These are phyloP conservation scores for Reticulitermes speratus DNA, from an alignment of 1,140 invertebrate genomes.

Conservation along the genomic window DNA sequence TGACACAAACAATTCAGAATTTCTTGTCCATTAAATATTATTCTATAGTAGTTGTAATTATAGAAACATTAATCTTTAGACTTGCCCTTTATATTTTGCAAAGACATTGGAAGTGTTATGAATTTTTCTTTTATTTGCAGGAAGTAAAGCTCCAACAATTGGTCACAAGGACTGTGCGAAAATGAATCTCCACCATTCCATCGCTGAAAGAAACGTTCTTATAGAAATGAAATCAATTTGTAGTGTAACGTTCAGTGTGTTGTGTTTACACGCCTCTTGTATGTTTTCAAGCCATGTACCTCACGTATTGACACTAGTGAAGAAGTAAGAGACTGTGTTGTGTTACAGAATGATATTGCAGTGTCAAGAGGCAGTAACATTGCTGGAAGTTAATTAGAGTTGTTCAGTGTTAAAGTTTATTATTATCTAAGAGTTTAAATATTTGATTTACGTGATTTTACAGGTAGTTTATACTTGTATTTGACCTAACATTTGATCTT, in stretches of 20 bases:
- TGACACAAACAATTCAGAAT: too few species aligned
- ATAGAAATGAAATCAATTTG: too few species aligned
- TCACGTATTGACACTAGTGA: not conserved
- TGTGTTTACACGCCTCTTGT: too few species aligned
- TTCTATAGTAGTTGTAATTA: too few species aligned
- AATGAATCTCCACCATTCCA: constrained; percentile 10
- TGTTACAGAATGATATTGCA: not conserved
- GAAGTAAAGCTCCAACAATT: not conserved
- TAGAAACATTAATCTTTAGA: too few species aligned
- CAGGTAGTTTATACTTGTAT: not conserved
- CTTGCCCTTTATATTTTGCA: too few species aligned
- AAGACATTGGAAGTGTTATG: too few species aligned
- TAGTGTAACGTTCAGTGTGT: too few species aligned
- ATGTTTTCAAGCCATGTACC: not conserved
- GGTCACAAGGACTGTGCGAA: not conserved
- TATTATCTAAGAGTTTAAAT: not conserved
- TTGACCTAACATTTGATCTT: not conserved
- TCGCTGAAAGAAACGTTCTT: not conserved
- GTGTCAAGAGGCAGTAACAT: not conserved
- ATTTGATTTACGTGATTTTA: not conserved
- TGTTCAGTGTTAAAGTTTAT: not conserved
- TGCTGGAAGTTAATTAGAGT: not conserved
- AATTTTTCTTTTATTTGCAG: not conserved
- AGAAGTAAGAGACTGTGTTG: not conserved
- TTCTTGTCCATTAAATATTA: too few species aligned